Evolutionary conservation across 1,140 invertebrate genomes (phyloP).

Genomic region (Atopsyche davidsoni): DNA sequence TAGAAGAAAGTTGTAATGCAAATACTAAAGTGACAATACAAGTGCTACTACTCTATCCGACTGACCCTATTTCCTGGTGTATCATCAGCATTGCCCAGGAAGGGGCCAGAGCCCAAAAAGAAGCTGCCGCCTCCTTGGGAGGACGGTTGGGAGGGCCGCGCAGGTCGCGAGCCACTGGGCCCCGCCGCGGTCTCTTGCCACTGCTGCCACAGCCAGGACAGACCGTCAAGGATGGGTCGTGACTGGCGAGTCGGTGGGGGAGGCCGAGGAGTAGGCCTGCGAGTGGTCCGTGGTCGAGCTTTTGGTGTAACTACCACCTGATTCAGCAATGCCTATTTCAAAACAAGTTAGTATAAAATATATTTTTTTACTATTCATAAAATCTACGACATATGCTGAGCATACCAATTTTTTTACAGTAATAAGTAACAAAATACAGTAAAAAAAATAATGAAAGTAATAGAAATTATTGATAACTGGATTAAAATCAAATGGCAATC

Average conservation of each 20-base stretch:
- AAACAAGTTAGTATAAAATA: too few relatives aligned
- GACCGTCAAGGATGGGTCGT: constrained; percentile 44
- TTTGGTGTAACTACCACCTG: constrained; percentile 50
- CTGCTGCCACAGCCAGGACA: constrained; percentile 49
- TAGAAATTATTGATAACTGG: too few relatives aligned
- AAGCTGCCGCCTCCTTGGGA: constrained; percentile 40
- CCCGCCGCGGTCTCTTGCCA: constrained; percentile 46
- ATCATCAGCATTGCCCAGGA: constrained; percentile 43
- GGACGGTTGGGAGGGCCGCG: constrained; percentile 33
- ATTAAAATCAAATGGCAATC: too few relatives aligned
- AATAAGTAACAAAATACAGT: too few relatives aligned
- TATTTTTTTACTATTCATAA: too few relatives aligned
- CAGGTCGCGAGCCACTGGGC: constrained; percentile 17
- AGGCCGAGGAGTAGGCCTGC: constrained; percentile 35
- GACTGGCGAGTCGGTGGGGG: constrained; percentile 32
- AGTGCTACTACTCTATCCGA: too few relatives aligned
- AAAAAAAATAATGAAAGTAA: too few relatives aligned
- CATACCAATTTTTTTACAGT: too few relatives aligned
- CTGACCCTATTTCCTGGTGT: constrained; percentile 37
- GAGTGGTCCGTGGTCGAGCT: constrained; percentile 38
- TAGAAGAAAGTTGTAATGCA: too few relatives aligned
- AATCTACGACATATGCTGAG: too few relatives aligned
- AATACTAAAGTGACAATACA: too few relatives aligned
- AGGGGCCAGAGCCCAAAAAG: constrained; percentile 47
- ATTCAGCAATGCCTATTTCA: constrained; percentile 45